Conservation (phyloP, 1,140 invertebrate species). For the Bombus pyrosoma region DNA sequence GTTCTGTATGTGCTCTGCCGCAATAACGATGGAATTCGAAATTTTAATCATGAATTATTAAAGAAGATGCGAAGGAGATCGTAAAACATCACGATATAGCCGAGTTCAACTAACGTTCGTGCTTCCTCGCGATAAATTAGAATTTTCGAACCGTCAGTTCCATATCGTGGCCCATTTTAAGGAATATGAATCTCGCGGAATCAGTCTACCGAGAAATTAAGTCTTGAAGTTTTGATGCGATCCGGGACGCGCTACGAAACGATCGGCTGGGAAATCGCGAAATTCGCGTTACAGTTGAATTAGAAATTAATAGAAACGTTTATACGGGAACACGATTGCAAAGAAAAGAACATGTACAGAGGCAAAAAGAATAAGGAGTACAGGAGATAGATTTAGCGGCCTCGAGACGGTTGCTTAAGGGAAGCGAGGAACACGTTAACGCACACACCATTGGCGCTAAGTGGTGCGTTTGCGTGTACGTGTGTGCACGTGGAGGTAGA, state of each 20-base stretch:
- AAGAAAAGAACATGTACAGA: neutral
- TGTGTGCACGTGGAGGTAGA: constrained; percentile 60
- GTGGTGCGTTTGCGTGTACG: constrained; percentile 15
- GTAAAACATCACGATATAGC: neutral
- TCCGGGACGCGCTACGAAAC: neutral
- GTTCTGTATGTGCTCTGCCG: no score
- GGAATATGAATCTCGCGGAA: constrained; percentile 12
- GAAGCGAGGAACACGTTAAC: constrained; percentile 57
- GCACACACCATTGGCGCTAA: constrained; percentile 35
- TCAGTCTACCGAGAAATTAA: constrained; percentile 19
- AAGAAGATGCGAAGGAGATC: neutral
- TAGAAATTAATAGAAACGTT: constrained; percentile 15
- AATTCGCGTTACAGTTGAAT: neutral
- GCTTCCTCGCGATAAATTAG: neutral
- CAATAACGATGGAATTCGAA: neutral
- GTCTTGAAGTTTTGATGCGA: constrained; percentile 10
- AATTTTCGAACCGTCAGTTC: neutral
- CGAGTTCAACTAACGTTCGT: neutral
- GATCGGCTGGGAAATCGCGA: neutral
- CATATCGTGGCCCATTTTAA: neutral
- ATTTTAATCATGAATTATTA: constrained; percentile 9
- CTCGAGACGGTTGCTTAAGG: constrained; percentile 59
- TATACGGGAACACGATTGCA: neutral
- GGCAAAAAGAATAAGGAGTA: constrained; percentile 38
- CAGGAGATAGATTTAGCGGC: constrained; percentile 39